Evolutionary conservation across 2,888 invertebrate genomes (phyloP), one percentile per base, ranked within the genome.

Genomic region (Horisme vitalbata): DNA sequence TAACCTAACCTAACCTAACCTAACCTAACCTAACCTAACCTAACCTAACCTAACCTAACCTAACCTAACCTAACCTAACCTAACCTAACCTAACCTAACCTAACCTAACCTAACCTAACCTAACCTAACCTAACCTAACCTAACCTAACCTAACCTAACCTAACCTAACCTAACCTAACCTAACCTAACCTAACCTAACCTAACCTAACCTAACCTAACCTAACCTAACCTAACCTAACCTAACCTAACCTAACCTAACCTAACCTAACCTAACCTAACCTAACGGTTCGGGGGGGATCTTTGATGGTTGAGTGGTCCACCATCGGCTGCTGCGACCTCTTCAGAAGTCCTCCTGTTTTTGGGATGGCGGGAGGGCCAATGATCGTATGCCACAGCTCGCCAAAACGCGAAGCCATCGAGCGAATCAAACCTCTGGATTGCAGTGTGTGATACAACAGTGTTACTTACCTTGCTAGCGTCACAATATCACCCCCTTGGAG

Each of bases 101-200:
- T 43, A 43, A 43, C 43, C 43, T 43, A 37, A 37, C 37, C 37
- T 37, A 37, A 37, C 37, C 37, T 37, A 37, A 37, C 37, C 37
- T 37, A 37, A 37, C 37, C 37, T 34, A 34, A 43, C 35, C 35
- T 43, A 35, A 43, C 43, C 43, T 43, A 43, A 43, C 43, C 43
- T 43, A 43, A 43, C 43, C 43, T 41, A 43, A 43, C 43, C 43
- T 43, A 43, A 43, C 43, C 43, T 43, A 43, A 43, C 43, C 43
- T 43, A 43, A 43, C 43, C 43, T 43, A 43, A 43, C 43, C 43
- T 43, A 43, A 43, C 43, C 43, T 43, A 43, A 43, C 43, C 43
- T 43, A 43, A 43, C 45, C 45, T 45, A 43, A 43, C 43, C 43
- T 43, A 43, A 43, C 43, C 43, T 43, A 43, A 43, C 43, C 43